Evolutionary conservation across 1,140 invertebrate species (phyloP), one percentile per base, ranked within the genome.

Genomic region (Potamilus streckersoni): DNA sequence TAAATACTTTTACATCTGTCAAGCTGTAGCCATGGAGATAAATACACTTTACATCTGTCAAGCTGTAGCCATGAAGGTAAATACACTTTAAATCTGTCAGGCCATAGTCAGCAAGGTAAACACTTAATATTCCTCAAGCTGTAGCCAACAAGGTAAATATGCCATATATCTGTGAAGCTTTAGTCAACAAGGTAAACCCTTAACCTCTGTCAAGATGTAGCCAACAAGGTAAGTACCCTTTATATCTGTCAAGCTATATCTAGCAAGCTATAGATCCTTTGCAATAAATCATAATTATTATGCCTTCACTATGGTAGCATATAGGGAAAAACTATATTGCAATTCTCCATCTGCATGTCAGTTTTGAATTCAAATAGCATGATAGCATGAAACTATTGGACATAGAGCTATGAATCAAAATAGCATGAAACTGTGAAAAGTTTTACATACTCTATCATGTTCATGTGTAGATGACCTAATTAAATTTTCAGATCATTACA

Each of bases 131-230:
- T 2, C 20, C 15, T 27, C 13, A 16, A 6, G 20, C 31, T 31
- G 4, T 19, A 69, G 55, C 2, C 17, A n/a, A 19, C 64, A n/a
- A 66, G 27, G 16, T 20, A n/a, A 19, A 31, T n/a, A n/a, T n/a
- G n/a, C 27, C 17, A 1, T 23, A 58, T 31, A 85, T 85, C 65
- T 83, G 82, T 80, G 71, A 80, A 15, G 79, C 84, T 55, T 60
- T 87, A 23, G 86, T 84, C 55, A 83, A 84, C 71, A 83, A 89
- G 84, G 86, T 87, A 60, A 11, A 31, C 19, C 19, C n/a, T 20
- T 20, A 0, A 59, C 49, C 84, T 85, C 65, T 83, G 82, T 80
- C 69, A 81, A 14, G 79, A 83, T 55, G 62, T 88, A 23, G 86
- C 85, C 55, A 83, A 84, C 71, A 83, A 89, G 84, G 86, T 87